Evolutionary conservation across 2,888 invertebrate species (phyloP).

Genomic region (Dysmachus trigonus): DNA sequence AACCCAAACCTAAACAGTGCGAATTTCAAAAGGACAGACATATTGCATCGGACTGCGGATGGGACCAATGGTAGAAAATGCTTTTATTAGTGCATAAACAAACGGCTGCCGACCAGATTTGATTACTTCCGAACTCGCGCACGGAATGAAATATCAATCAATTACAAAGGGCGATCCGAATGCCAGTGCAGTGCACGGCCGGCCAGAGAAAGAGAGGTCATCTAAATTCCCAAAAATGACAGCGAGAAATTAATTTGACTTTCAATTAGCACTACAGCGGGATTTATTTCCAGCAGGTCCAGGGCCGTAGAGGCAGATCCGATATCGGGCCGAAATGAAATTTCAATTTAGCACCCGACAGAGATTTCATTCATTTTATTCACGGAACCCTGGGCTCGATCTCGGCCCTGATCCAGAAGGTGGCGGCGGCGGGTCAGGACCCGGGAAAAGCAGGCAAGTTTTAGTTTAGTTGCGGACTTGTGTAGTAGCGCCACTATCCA

Average conservation of each 20-base stretch:
- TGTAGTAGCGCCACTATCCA: neutral
- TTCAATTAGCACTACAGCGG: slow-evolving; percentile 36
- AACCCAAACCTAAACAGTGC: neutral
- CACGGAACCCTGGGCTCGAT: neutral
- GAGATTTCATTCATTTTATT: slow-evolving; percentile 40
- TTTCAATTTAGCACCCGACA: slow-evolving; percentile 35
- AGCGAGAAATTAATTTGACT: slow-evolving; percentile 31
- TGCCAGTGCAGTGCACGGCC: neutral
- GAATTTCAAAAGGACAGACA: neutral
- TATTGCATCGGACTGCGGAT: neutral
- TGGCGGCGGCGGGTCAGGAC: neutral
- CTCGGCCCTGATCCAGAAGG: neutral
- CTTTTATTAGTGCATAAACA: neutral
- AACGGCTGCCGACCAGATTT: neutral
- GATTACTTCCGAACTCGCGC: slow-evolving; percentile 15
- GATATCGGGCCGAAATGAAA: slow-evolving; percentile 15
- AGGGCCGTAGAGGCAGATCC: neutral
- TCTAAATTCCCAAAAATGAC: slow-evolving; percentile 32
- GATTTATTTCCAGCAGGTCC: slow-evolving; percentile 12
- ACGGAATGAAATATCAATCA: slow-evolving; percentile 16
- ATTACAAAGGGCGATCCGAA: slow-evolving; percentile 8
- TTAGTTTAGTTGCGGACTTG: slow-evolving; percentile 8
- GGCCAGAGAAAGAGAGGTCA: neutral
- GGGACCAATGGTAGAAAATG: neutral
- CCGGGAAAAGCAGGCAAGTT: slow-evolving; percentile 12